Percentiles rank a stretch among this genome's conserved stretches.
Conservation (phyloP, 2,888 invertebrate genomes). For the Drosophila quinaria region DNA sequence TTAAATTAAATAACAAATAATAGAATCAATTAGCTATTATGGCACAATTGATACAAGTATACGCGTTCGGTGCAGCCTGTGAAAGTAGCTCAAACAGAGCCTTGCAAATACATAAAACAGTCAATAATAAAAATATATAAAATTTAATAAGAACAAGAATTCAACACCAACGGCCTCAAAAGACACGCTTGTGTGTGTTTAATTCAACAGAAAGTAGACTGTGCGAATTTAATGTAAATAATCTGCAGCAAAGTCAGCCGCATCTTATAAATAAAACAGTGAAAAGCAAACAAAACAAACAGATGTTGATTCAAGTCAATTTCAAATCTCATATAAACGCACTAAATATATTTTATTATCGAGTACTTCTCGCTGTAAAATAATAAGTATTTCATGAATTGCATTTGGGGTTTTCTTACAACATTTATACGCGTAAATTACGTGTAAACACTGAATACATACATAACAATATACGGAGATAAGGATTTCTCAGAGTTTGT, state of each 20-base stretch:
- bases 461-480: not conserved
- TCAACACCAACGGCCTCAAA: conserved; percentile 21
- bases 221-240: conserved; percentile 45
- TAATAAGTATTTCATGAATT: not conserved
- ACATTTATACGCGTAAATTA: not conserved
- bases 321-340: not conserved
- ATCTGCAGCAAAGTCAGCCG: conserved; percentile 22
- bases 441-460: not conserved
- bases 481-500: not conserved
- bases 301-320: not conserved
- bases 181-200: conserved; percentile 21
- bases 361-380: not conserved
- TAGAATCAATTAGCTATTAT: not conserved
- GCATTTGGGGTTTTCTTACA: not conserved
- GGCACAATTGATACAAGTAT: not conserved
- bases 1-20: conserved; percentile 8
- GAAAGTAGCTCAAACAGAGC: conserved; percentile 2
- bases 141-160: conserved; percentile 27
- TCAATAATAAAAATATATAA: conserved; percentile 30
- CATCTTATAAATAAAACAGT: conserved; percentile 38
- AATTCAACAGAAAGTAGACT: conserved; percentile 36
- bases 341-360: not conserved
- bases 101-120: conserved; percentile 13
- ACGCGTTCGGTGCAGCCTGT: conserved; percentile 4
- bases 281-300: conserved; percentile 18